Conservation (phyloP, 2,888 invertebrate species). For the Camponotus fellah region DNA sequence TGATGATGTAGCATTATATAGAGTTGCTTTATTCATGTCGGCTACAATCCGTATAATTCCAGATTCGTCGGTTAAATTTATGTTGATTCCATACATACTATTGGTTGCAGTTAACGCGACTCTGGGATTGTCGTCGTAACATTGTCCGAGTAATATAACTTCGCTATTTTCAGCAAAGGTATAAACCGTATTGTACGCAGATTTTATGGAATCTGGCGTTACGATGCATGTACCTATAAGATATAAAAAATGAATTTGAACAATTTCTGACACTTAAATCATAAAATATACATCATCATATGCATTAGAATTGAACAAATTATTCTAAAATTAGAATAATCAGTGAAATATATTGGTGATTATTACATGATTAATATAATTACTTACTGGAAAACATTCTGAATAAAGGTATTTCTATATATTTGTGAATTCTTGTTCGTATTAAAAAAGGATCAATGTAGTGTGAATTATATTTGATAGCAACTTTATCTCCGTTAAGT, state of each 20-base stretch:
- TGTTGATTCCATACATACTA: constrained; percentile 70
- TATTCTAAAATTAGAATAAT: constrained; percentile 1
- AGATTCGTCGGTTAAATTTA: constrained; percentile 80
- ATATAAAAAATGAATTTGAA: constrained; percentile 47
- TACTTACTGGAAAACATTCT: constrained; percentile 80
- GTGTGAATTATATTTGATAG: constrained; percentile 75
- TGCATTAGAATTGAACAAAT: neutral
- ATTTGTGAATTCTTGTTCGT: constrained; percentile 82
- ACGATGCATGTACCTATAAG: constrained; percentile 80
- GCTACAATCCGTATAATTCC: constrained; percentile 79
- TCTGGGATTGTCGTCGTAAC: constrained; percentile 81
- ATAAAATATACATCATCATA: neutral
- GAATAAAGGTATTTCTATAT: constrained; percentile 78
- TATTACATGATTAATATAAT: neutral
- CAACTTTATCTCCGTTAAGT: constrained; percentile 77
- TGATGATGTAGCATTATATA: constrained; percentile 80
- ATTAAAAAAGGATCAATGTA: constrained; percentile 79
- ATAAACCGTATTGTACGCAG: constrained; percentile 78
- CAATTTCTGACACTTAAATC: constrained; percentile 8
- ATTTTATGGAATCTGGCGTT: constrained; percentile 75
- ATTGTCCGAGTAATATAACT: constrained; percentile 81
- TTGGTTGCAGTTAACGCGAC: constrained; percentile 78
- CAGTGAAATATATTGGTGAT: constrained; percentile 13
- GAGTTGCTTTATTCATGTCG: constrained; percentile 73
- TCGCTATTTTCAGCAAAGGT: constrained; percentile 73